Percentiles rank a stretch among this genome's conserved stretches.
Evolutionary conservation across 1,140 invertebrate genomes (phyloP).

Genomic region (Megalopta genalis): DNA sequence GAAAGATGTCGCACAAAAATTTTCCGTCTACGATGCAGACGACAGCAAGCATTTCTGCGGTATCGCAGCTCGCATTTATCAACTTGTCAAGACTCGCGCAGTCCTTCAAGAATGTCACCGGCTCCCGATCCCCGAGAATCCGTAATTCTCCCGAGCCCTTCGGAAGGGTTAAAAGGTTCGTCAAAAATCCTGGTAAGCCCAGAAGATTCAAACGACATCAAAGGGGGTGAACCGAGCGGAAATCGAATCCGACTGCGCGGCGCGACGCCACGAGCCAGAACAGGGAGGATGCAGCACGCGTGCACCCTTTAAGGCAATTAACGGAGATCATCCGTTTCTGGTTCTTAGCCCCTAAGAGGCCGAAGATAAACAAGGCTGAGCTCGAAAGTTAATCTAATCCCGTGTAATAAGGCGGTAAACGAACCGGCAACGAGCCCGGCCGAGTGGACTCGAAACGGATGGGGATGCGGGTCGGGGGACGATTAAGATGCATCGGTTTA

Average conservation of each 20-base stretch:
- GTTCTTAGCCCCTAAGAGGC: constrained; percentile 55
- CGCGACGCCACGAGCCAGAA: constrained; percentile 12
- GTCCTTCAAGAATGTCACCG: no score
- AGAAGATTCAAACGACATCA: constrained; percentile 6
- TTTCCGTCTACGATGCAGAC: no score
- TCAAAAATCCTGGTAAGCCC: constrained; percentile 8
- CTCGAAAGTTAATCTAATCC: constrained; percentile 71
- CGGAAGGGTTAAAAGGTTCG: constrained; percentile 14
- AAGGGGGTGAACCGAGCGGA: constrained; percentile 40
- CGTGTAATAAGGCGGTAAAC: constrained; percentile 69
- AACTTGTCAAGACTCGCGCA: neutral
- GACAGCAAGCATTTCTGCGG: no score
- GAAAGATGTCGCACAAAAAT: no score
- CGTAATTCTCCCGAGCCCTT: neutral
- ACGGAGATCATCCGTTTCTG: constrained; percentile 64
- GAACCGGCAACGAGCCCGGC: constrained; percentile 34
- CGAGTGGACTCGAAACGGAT: constrained; percentile 25
- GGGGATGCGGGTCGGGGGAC: constrained; percentile 30
- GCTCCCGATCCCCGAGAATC: neutral
- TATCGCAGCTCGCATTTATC: no score
- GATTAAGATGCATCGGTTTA: constrained; percentile 76
- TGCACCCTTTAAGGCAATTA: constrained; percentile 73
- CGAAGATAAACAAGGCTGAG: constrained; percentile 67
- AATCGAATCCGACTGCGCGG: constrained; percentile 42
- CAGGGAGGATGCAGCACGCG: constrained; percentile 36